Base-by-base conservation (phyloP, 1,140 invertebrate genomes). In the Heliothis virescens region DNA sequence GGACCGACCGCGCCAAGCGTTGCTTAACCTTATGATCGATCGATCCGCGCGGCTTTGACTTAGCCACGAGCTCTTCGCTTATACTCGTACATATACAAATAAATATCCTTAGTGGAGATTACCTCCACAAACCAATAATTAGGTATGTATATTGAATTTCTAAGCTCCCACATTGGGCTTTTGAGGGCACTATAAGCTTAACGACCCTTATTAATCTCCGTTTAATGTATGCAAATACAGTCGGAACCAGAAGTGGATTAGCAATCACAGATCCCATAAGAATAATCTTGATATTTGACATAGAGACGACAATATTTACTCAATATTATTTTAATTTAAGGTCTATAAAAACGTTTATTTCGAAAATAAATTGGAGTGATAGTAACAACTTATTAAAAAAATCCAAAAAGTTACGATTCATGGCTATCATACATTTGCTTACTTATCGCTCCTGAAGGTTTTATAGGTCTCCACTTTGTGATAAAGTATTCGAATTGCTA, bases 401-500 rank as follows among this genome's bases (percentile, higher is more conserved):
- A 26, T 65, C n/a, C n/a, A 9, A 63, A n/a, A 34, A 10, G 16
- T 7, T 48, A 18, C 16, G 48, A 48, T 48, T 67, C 41, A 67
- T 50, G 41, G 16, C n/a, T 3, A n/a, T 67, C 63, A 67, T 67
- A 67, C 50, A 67, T 67, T 67, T 67, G 63, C 63, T 67, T 67
- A 67, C 63, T 67, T 67, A 67, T 67, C 63, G 41, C 41, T 48
- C 63, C 41, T 67, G 63, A 75, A 75, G 72, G 72, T 75, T 62
- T 75, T 50, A 81, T 62, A 81, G 55, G 62, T 77, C 60, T 77
- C 52, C 72, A 77, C 63, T 75, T 62, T 80, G 78, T 80, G 78
- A 76, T 73, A 82, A 82, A 77, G 73, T 79, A 82, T 79, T 79
- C 55, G 78, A 80, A 77, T 80, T 83, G 72, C 79, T 62, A 26